Evolutionary conservation across 2,888 invertebrate genomes (phyloP), one percentile per base, ranked within the genome.

Genomic region (Agriopis leucophaearia): DNA sequence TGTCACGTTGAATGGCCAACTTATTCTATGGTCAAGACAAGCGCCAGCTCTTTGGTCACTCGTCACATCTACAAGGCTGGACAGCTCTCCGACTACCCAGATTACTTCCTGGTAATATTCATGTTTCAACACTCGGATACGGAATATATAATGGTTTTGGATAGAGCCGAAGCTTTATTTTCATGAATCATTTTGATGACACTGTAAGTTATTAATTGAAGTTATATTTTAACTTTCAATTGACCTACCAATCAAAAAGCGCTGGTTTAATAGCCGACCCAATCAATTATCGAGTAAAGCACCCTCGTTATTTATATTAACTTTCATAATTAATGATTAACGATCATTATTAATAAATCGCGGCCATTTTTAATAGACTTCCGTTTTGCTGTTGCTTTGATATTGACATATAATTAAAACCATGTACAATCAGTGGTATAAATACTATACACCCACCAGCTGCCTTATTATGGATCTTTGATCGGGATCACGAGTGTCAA

Each of bases 281-380:
- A 66, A 57, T 66, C 62, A 66, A 65, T 65, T 48, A 45, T 27
- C 15, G 40, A 50, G 60, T 54, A 38, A 56, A 65, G 48, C 55
- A 56, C 45, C 62, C 61, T 66, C 61, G 51, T 44, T 62, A 60
- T 55, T 60, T 60, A 59, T 38, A 58, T 59, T 55, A 56, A 66
- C 56, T 62, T 61, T 61, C 61, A 62, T 62, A 51, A 61, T 51
- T 36, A 66, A 15, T 57, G 66, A 57, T 66, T 56, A 60, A 66
- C 61, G 36, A 38, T 56, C 36, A 57, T 66, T 61, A 57, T 57
- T 65, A 47, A 62, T 62, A 47, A 66, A 66, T 62, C n/a, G 62
- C 4, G 45, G 51, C 27, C 16, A 62, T 38, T 62, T 16, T 64
- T 15, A 40, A 42, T 18, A 42, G 40, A 42, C 42, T 55, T 42